Conservation (phyloP, 2,797 vertebrate species). For the Miichthys miiuy region DNA sequence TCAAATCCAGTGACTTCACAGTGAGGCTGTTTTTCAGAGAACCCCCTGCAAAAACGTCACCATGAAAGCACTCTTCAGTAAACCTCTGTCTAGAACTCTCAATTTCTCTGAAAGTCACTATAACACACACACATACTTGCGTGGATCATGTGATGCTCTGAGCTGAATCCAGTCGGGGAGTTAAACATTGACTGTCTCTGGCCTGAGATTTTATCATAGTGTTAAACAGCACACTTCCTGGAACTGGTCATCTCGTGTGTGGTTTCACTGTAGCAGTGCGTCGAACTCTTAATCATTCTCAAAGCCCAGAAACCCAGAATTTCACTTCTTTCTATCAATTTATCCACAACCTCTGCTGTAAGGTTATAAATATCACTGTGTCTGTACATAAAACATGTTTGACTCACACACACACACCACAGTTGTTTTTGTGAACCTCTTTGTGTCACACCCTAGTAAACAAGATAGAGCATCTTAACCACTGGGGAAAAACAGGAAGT, state of each 20-base stretch:
- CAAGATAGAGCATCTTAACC: conserved; percentile 70
- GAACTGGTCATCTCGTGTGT: conserved; percentile 36
- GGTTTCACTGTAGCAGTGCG: conserved; percentile 8
- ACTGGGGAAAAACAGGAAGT: conserved; percentile 65
- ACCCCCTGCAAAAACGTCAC: conserved; percentile 47
- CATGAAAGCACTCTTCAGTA: conserved; percentile 25
- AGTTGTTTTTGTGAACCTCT: conserved; percentile 44
- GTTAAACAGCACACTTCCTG: conserved; percentile 69
- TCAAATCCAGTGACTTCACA: conserved; percentile 16
- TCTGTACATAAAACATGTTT: background rate
- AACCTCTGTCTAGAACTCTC: conserved; percentile 33
- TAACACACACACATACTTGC: conserved; percentile 12
- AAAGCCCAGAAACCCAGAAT: background rate
- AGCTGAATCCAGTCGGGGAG: conserved; percentile 50
- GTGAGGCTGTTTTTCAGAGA: conserved; percentile 11
- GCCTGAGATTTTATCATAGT: conserved; percentile 69
- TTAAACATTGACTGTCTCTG: conserved; percentile 74
- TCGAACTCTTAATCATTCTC: background rate
- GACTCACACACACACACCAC: background rate
- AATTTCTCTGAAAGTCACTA: conserved; percentile 31
- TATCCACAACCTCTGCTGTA: background rate
- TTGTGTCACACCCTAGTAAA: conserved; percentile 70
- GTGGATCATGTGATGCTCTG: conserved; percentile 67
- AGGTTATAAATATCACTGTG: background rate
- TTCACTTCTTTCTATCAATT: conserved; percentile 1